These are phyloP conservation scores for Syngnathus scovelli DNA, from an alignment of 2,113 vertebrate genomes.

Conservation along the genomic window DNA sequence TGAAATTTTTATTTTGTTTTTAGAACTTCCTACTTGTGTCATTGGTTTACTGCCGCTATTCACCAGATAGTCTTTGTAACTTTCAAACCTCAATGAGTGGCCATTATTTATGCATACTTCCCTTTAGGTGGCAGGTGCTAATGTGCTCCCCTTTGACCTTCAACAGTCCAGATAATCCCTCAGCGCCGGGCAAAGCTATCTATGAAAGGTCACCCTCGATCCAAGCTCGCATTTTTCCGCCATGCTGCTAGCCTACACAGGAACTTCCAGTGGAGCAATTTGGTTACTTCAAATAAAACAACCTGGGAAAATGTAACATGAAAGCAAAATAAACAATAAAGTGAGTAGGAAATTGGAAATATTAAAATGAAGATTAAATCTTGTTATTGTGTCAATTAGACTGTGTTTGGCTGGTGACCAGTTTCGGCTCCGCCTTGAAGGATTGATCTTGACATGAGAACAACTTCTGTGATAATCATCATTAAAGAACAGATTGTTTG, in stretches of 20 bases:
- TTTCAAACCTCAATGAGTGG: background rate
- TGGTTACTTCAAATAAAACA: background rate
- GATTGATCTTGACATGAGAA: background rate
- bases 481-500: background rate
- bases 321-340: background rate
- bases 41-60: background rate
- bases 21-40: background rate
- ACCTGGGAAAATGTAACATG: background rate
- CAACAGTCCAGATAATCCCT: constrained; percentile 28
- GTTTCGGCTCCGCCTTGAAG: background rate
- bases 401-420: background rate
- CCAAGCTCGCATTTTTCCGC: background rate
- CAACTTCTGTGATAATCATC: background rate
- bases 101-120: constrained; percentile 6
- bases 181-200: background rate
- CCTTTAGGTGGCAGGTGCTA: background rate
- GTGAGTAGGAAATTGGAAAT: background rate
- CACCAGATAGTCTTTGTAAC: background rate
- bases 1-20: background rate
- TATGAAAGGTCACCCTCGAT: constrained; percentile 30
- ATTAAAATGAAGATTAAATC: background rate
- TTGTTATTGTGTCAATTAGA: background rate
- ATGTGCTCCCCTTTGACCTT: constrained; percentile 32
- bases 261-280: background rate
- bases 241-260: background rate